Percentiles rank a stretch among this genome's conserved stretches.
Conservation (phyloP, 1,140 invertebrate species). For the Drosophila cardini region DNA sequence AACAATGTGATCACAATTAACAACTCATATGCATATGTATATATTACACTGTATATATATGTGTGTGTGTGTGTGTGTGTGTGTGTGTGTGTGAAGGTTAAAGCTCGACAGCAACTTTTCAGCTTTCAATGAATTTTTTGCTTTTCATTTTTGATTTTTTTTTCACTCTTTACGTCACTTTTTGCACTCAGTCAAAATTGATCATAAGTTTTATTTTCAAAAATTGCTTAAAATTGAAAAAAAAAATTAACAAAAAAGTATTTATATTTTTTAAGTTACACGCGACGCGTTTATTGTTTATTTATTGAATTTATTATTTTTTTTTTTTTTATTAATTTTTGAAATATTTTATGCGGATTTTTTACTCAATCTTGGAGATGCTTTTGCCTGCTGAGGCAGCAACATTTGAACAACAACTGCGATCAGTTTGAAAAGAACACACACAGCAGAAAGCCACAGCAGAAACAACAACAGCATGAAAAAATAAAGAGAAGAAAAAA, state of each 20-base stretch:
- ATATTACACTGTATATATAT: not conserved
- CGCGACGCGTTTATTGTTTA: not conserved
- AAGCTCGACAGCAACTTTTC: conserved; percentile 33
- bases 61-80: conserved; percentile 16
- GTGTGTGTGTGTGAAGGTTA: conserved; percentile 45
- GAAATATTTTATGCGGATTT: not conserved
- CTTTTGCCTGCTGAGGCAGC: conserved; percentile 2
- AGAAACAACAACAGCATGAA: too few species aligned
- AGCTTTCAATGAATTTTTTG: conserved; percentile 19
- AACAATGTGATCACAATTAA: conserved; percentile 31
- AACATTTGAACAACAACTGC: conserved; percentile 29
- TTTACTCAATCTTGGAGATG: conserved; percentile 2
- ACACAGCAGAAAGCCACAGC: not conserved
- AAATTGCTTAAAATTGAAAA: too few species aligned
- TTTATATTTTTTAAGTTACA: not conserved
- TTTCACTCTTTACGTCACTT: conserved; percentile 30
- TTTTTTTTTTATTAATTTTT: not conserved
- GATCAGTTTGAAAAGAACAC: conserved; percentile 14
- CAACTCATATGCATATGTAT: not conserved
- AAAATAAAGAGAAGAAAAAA: too few species aligned
- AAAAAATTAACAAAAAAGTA: not conserved
- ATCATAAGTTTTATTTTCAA: not conserved
- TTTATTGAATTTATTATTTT: not conserved
- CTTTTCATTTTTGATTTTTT: not conserved
- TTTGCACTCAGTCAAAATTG: conserved; percentile 3